Percentiles rank a stretch among this genome's conserved stretches.
phyloP scores from a whole-genome alignment of 2,113 vertebrate species.

The Seriola quinqueradiata region DNA sequence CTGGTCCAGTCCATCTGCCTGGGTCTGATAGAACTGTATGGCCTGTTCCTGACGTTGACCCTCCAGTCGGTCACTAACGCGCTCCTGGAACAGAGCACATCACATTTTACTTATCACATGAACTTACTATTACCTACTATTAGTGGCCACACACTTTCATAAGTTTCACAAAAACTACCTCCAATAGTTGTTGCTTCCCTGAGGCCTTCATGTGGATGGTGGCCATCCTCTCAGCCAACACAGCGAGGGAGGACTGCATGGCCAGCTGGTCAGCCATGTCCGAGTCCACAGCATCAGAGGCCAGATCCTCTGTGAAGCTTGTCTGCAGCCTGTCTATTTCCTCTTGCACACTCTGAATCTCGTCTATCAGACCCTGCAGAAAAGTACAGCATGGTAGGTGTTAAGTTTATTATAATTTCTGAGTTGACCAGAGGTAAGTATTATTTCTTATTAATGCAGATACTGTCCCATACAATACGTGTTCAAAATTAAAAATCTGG shows the following conservation, averaged over 20 bases:
- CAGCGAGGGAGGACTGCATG: constrained; percentile 93
- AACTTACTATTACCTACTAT: neutral
- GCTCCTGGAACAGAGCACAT: constrained; percentile 85
- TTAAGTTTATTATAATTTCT: neutral
- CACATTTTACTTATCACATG: neutral
- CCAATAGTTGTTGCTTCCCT: constrained; percentile 91
- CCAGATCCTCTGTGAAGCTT: constrained; percentile 88
- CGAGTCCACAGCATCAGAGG: constrained; percentile 83
- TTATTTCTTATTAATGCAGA: neutral
- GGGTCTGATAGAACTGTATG: constrained; percentile 88
- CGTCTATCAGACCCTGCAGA: constrained; percentile 89
- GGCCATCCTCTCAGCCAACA: constrained; percentile 94
- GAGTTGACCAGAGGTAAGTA: too few relatives aligned
- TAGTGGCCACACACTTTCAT: neutral
- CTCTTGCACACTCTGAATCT: constrained; percentile 92
- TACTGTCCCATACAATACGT: neutral
- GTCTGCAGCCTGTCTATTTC: constrained; percentile 92
- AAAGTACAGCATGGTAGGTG: neutral
- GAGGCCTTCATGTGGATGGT: constrained; percentile 97
- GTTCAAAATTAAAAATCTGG: too few relatives aligned
- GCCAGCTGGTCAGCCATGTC: constrained; percentile 92
- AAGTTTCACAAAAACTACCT: constrained; percentile 83
- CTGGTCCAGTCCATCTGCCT: constrained; percentile 91
- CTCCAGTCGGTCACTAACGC: constrained; percentile 91
- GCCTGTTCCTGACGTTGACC: constrained; percentile 92